Percentiles rank a stretch among this genome's conserved stretches.
These are phyloP conservation scores for Meganola albula DNA, from an alignment of 2,888 invertebrate species.

Conservation along the genomic window DNA sequence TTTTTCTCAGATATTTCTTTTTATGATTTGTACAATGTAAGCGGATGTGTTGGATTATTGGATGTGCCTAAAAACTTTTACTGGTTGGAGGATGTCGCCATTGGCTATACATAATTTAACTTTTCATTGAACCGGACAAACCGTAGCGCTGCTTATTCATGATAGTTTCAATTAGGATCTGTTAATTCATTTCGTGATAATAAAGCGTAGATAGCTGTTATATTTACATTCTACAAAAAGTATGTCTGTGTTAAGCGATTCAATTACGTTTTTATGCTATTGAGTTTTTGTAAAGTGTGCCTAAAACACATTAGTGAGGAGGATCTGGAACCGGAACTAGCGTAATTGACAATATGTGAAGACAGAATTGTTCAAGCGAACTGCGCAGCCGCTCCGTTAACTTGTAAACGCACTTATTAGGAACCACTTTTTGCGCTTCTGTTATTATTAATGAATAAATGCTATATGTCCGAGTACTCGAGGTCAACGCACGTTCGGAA, in stretches of 20 bases:
- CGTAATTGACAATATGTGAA: conserved; percentile 62
- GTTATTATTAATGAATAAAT: conserved; percentile 70
- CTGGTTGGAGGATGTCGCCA: conserved; percentile 13
- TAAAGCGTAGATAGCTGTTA: conserved; percentile 33
- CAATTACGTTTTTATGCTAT: conserved; percentile 54
- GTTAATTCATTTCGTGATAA: conserved; percentile 32
- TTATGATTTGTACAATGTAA: too few species aligned
- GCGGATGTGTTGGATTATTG: too few species aligned
- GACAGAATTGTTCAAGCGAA: conserved; percentile 24
- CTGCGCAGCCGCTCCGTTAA: conserved; percentile 20
- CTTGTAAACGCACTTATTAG: conserved; percentile 58
- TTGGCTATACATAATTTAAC: conserved; percentile 14
- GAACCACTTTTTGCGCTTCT: conserved; percentile 62
- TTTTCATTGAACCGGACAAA: conserved; percentile 12
- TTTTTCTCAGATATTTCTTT: conserved; percentile 14
- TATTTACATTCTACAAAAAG: conserved; percentile 45
- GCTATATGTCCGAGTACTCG: conserved; percentile 58
- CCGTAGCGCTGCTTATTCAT: conserved; percentile 21
- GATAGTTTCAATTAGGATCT: conserved; percentile 29
- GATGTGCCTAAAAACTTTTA: conserved; percentile 19
- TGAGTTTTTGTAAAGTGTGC: conserved; percentile 34
- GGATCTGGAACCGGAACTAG: conserved; percentile 72
- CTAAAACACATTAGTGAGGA: conserved; percentile 55
- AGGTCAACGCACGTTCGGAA: conserved; percentile 67
- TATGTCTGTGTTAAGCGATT: conserved; percentile 41